Conservation (phyloP, 2,888 invertebrate genomes). For the Baccha elongata region DNA sequence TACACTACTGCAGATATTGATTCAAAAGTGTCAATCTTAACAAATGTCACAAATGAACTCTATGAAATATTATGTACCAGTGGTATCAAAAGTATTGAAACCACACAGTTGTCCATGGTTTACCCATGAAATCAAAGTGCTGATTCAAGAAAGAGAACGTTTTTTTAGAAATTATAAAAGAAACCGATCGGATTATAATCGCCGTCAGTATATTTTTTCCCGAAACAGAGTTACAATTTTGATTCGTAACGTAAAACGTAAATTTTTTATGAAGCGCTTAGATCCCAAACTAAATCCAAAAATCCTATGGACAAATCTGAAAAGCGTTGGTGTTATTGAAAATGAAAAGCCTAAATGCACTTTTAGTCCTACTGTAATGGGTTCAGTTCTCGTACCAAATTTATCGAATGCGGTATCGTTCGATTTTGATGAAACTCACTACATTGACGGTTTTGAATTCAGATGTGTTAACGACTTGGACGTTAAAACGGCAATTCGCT, state of each 20-base stretch:
- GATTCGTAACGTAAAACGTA: neutral
- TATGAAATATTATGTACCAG: too few relatives aligned
- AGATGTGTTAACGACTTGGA: neutral
- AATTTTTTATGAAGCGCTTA: neutral
- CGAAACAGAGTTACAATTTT: neutral
- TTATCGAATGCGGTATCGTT: neutral
- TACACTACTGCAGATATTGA: too few relatives aligned
- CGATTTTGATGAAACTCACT: neutral
- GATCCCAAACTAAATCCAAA: neutral
- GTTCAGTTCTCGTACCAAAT: neutral
- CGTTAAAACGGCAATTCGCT: neutral
- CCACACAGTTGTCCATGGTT: too few relatives aligned
- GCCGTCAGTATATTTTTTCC: neutral
- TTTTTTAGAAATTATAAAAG: neutral
- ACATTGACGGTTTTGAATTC: neutral
- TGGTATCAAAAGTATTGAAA: too few relatives aligned
- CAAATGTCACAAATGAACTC: too few relatives aligned
- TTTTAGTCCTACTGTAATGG: neutral
- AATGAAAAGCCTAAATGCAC: neutral
- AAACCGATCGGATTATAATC: neutral
- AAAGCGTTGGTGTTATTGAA: neutral
- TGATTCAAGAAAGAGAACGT: too few relatives aligned
- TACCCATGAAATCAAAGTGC: too few relatives aligned
- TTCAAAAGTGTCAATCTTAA: too few relatives aligned
- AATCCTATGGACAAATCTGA: neutral